A percentile compares a stretch with the other conserved stretches of the same genome.
Conservation (phyloP, 2,113 vertebrate species). For the Gobiocypris rarus region DNA sequence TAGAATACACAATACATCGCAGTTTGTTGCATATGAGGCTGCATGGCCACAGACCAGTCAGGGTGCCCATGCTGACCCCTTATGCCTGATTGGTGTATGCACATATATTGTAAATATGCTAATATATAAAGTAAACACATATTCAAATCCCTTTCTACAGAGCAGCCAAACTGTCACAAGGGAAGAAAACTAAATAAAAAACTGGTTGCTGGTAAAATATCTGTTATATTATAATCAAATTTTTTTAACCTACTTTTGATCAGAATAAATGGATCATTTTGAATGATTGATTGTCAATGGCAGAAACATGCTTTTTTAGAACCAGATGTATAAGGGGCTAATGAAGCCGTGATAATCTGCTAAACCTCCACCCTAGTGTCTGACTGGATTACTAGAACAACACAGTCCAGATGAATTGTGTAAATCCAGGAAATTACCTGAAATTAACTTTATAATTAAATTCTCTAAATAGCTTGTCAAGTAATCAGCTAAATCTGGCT, state of each 20-base stretch:
- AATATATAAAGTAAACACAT: no score
- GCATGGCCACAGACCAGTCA: no score
- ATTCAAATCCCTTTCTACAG: background rate
- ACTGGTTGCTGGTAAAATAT: background rate
- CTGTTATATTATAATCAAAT: background rate
- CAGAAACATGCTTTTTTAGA: background rate
- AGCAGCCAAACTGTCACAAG: no score
- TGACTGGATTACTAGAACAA: background rate
- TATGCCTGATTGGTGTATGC: background rate
- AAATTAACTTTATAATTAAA: background rate
- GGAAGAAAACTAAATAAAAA: background rate
- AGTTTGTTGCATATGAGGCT: no score
- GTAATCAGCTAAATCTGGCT: background rate
- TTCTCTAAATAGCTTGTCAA: background rate
- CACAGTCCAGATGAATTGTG: background rate
- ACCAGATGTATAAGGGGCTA: background rate
- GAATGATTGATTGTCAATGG: background rate
- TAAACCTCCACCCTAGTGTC: background rate
- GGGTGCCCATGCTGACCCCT: no score
- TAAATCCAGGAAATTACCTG: no score
- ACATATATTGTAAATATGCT: background rate
- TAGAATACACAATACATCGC: no score
- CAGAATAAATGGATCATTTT: background rate
- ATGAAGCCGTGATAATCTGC: background rate
- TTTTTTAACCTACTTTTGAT: background rate